Conservation (phyloP, 2,888 invertebrate species). For the Globia sparganii region DNA sequence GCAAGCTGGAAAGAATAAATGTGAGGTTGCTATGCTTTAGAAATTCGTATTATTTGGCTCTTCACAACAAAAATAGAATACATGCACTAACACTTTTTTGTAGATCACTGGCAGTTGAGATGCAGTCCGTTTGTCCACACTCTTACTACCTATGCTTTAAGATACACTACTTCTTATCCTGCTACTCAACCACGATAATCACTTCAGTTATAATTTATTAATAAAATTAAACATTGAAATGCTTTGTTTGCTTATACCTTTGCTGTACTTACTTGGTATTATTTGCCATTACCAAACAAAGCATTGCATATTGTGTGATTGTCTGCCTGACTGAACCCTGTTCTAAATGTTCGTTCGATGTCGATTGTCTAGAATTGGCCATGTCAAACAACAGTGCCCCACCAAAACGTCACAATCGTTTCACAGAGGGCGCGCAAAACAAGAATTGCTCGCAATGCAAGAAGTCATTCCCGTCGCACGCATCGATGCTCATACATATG, state of each 20-base stretch:
- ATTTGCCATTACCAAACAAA: constrained; percentile 62
- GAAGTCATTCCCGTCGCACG: constrained; percentile 94
- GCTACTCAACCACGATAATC: constrained; percentile 85
- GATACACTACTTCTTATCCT: constrained; percentile 52
- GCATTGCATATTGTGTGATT: constrained; percentile 68
- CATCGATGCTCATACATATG: constrained; percentile 94
- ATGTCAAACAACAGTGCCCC: constrained; percentile 93
- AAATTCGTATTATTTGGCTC: constrained; percentile 1
- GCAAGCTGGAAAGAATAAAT: background rate
- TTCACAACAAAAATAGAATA: constrained; percentile 8
- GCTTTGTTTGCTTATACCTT: constrained; percentile 74
- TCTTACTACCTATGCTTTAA: constrained; percentile 33
- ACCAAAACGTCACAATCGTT: constrained; percentile 91
- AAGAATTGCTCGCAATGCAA: constrained; percentile 93
- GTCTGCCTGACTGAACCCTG: constrained; percentile 70
- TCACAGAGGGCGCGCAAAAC: constrained; percentile 90
- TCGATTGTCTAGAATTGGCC: constrained; percentile 93
- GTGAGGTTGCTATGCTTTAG: constrained; percentile 22
- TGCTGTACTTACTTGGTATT: constrained; percentile 20
- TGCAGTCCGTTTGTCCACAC: constrained; percentile 38
- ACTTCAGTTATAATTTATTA: constrained; percentile 86
- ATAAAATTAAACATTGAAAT: constrained; percentile 65
- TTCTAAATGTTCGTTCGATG: constrained; percentile 86
- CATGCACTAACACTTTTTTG: constrained; percentile 23
- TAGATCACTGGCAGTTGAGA: constrained; percentile 22